These are phyloP conservation scores for Scopus umbretta DNA, from an alignment of 2,113 vertebrate species.

Conservation along the genomic window DNA sequence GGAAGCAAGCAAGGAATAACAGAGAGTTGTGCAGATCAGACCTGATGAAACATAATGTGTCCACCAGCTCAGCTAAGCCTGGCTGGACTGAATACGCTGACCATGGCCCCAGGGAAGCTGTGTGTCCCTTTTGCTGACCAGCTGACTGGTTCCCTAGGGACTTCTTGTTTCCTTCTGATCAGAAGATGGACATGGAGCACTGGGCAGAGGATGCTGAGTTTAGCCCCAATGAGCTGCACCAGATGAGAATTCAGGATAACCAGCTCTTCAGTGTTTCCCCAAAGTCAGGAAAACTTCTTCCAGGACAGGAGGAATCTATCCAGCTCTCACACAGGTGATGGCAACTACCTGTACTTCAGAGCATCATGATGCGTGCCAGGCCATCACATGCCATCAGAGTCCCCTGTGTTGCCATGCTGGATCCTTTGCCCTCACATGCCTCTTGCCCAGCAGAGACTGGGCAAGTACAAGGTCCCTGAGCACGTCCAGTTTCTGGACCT, in stretches of 20 bases:
- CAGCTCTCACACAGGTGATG: slow-evolving; percentile 84
- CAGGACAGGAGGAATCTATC: slow-evolving; percentile 80
- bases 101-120: not conserved
- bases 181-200: slow-evolving; percentile 81
- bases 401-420: not conserved
- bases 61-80: not conserved
- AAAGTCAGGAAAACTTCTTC: slow-evolving; percentile 78
- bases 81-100: not conserved
- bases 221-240: slow-evolving; percentile 74
- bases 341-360: not conserved
- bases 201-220: slow-evolving; percentile 84
- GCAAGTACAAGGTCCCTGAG: not conserved
- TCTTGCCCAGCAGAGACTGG: not conserved
- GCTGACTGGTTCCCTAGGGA: slow-evolving; percentile 67
- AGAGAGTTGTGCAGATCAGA: not conserved
- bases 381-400: not conserved
- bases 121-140: not conserved
- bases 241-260: slow-evolving; percentile 85
- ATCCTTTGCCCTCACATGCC: not conserved
- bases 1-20: not conserved
- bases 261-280: slow-evolving; percentile 81
- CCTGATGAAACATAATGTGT: not conserved
- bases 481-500: not conserved
- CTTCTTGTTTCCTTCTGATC: slow-evolving; percentile 90
- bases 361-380: not conserved